Evolutionary conservation across 2,888 invertebrate species (phyloP), one percentile per base, ranked within the genome.

Genomic region (Lissocephala sabroskyi): DNA sequence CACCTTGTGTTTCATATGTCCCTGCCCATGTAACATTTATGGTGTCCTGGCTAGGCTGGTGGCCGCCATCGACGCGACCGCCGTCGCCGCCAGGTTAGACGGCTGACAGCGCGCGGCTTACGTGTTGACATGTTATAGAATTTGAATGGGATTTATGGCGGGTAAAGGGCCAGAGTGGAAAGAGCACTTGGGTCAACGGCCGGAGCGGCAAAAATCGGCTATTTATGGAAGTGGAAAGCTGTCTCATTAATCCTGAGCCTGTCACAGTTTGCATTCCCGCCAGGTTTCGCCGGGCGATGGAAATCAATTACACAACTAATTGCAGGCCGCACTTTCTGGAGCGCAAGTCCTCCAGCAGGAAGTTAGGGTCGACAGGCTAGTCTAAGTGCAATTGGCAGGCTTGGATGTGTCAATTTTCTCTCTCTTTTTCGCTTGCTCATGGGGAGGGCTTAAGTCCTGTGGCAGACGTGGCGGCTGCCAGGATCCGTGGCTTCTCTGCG

Each of bases 111-210:
- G n/a, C n/a, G 40, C 14, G 46, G 73, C 63, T 68, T 65, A 62
- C 55, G 52, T 54, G 56, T 52, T 52, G 53, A 62, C 58, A 45
- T 70, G 62, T 53, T 56, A 51, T 60, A 64, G 55, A 56, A 62
- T 63, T 68, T 59, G 55, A 54, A 65, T 54, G 50, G 63, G 65
- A 76, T 68, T 68, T 76, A 64, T 75, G 61, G 56, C 47, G 39
- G 45, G 62, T 52, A 68, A 59, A 65, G 59, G 52, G 56, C 43
- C 43, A 52, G 49, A 46, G 28, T 11, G 13, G n/a, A 6, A 6
- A 32, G 13, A 5, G 23, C 4, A 23, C 23, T 3, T 23, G 3
- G 23, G 7, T 23, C 23, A 23, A 23, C 4, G 23, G 7, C 3
- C 18, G 19, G 9, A n/a, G 13, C 19, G n/a, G 37, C 37, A 35